Percentiles rank a stretch among this genome's conserved stretches.
These are phyloP conservation scores for Miniopterus natalensis DNA, from an alignment of 2,113 vertebrate genomes.

Conservation along the genomic window DNA sequence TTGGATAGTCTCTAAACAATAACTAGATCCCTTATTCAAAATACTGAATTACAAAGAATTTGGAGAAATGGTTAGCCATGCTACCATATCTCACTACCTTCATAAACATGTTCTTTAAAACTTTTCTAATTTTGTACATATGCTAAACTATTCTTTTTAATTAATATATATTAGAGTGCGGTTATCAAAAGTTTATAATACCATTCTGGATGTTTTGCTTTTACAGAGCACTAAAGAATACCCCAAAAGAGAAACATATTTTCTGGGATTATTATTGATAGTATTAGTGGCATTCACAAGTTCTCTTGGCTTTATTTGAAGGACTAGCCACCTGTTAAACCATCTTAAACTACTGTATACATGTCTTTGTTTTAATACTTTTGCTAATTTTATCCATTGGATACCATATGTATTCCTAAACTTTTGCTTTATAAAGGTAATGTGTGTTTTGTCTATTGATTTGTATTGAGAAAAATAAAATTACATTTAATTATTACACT, in stretches of 20 bases:
- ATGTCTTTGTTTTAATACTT: constrained; percentile 72
- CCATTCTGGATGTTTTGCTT: background rate
- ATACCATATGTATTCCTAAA: constrained; percentile 57
- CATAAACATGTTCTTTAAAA: background rate
- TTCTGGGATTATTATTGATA: constrained; percentile 68
- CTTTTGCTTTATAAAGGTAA: constrained; percentile 74
- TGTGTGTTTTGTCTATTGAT: constrained; percentile 71
- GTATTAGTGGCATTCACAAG: constrained; percentile 59
- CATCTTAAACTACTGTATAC: constrained; percentile 55
- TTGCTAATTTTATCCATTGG: constrained; percentile 62
- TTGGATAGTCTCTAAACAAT: background rate
- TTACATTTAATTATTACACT: constrained; percentile 77
- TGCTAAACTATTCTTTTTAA: background rate
- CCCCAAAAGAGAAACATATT: constrained; percentile 37
- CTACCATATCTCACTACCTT: background rate
- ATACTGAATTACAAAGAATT: background rate
- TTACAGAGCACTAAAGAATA: constrained; percentile 55
- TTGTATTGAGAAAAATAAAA: constrained; percentile 79
- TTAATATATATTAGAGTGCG: background rate
- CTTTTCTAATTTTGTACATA: background rate
- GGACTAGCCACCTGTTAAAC: constrained; percentile 68
- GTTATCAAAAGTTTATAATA: background rate
- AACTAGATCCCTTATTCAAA: background rate
- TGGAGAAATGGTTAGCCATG: background rate
- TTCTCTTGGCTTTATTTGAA: constrained; percentile 76